Conservation (phyloP, 2,797 vertebrate species). For the Alfaro cultratus region DNA sequence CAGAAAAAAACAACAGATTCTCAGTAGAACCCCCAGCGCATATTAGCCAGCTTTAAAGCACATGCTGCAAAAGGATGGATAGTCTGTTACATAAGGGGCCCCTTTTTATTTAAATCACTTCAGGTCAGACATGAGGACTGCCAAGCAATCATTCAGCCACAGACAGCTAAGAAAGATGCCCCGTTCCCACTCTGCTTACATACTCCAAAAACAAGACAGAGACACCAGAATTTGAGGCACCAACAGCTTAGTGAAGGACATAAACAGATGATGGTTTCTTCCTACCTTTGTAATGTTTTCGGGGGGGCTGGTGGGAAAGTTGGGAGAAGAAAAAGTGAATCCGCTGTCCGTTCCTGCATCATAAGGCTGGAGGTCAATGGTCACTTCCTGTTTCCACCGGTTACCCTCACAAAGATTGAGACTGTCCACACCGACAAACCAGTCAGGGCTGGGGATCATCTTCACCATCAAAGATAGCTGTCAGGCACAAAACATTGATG, state of each 20-base stretch:
- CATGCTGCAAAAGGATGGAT: slow-evolving; percentile 35
- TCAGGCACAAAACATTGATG: neutral
- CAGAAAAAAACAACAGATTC: slow-evolving; percentile 23
- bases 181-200: slow-evolving; percentile 15
- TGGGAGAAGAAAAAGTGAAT: slow-evolving; percentile 85
- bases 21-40: slow-evolving; percentile 34
- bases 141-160: slow-evolving; percentile 48
- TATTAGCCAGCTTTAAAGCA: slow-evolving; percentile 43
- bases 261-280: slow-evolving; percentile 16
- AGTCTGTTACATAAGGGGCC: slow-evolving; percentile 47
- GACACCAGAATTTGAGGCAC: slow-evolving; percentile 5
- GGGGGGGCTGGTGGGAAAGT: slow-evolving; percentile 73
- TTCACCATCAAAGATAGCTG: slow-evolving; percentile 81
- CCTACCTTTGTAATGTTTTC: slow-evolving; percentile 80
- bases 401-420: slow-evolving; percentile 73
- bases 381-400: slow-evolving; percentile 83
- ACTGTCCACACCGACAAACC: slow-evolving; percentile 80
- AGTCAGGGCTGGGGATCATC: slow-evolving; percentile 81
- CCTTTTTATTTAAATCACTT: slow-evolving; percentile 42
- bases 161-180: slow-evolving; percentile 49
- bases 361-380: slow-evolving; percentile 80
- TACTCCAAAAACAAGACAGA: slow-evolving; percentile 37
- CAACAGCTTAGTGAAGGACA: neutral
- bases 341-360: slow-evolving; percentile 85
- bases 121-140: slow-evolving; percentile 40